A percentile compares a stretch with the other conserved stretches of the same genome.
Evolutionary conservation across 2,113 vertebrate genomes (phyloP).

Genomic region (Corythaeola cristata): DNA sequence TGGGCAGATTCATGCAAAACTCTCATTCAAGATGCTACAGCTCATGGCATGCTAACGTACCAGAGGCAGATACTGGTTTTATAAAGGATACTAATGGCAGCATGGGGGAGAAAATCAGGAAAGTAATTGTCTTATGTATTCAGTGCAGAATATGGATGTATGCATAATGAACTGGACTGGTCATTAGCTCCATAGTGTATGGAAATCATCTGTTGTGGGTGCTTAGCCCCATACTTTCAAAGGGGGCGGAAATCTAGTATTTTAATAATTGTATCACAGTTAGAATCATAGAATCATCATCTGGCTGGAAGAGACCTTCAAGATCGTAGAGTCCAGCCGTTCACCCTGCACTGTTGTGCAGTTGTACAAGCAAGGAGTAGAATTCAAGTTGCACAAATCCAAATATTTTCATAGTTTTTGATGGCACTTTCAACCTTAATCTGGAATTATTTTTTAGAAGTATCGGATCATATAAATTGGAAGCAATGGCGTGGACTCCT

Average conservation of each 20-base stretch:
- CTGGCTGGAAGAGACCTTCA: too few species aligned
- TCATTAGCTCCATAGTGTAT: neutral
- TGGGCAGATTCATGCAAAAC: neutral
- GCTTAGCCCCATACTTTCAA: neutral
- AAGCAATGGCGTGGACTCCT: accelerated
- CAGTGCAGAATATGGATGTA: neutral
- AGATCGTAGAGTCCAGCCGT: too few species aligned
- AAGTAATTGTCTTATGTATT: neutral
- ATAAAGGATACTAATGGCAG: neutral
- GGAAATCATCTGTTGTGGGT: neutral
- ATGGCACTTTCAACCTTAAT: neutral
- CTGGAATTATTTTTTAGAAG: neutral
- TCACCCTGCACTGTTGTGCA: too few species aligned
- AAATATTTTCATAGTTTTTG: neutral
- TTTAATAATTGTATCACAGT: neutral
- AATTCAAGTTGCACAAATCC: neutral
- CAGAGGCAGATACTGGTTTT: neutral
- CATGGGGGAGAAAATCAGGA: neutral
- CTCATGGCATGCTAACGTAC: accelerated
- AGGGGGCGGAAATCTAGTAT: neutral
- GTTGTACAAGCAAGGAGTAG: neutral
- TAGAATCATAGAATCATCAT: too few species aligned
- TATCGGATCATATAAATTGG: accelerated
- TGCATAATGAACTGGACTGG: neutral
- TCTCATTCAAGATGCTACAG: neutral